Conservation (phyloP, 1,140 invertebrate species). For the Palaemon carinicauda region DNA sequence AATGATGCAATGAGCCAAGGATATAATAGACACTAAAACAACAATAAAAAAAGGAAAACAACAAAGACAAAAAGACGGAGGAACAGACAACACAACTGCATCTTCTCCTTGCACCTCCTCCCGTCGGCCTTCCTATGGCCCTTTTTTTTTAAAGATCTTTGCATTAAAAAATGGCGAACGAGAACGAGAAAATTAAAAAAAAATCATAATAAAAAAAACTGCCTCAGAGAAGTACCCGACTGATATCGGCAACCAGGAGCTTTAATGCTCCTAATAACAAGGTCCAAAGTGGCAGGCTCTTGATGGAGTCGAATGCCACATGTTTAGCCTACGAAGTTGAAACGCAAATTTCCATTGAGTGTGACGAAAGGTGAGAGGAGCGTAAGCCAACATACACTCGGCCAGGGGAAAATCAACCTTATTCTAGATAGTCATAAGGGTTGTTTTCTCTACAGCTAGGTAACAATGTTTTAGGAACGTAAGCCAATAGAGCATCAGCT, state of each 20-base stretch:
- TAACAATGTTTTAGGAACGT: not conserved
- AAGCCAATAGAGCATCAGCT: no score
- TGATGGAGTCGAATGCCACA: not conserved
- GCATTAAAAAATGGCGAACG: not conserved
- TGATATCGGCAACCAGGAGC: not conserved
- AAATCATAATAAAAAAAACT: not conserved
- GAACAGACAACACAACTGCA: no score
- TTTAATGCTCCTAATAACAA: not conserved
- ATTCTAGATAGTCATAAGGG: not conserved
- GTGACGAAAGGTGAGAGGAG: not conserved
- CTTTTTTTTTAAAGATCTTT: no score
- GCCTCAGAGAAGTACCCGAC: not conserved
- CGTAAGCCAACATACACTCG: no score
- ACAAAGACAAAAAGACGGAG: no score
- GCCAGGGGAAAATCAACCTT: not conserved
- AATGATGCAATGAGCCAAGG: no score
- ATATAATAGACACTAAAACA: no score
- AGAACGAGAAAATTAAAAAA: not conserved
- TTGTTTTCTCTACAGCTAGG: not conserved
- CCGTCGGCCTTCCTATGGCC: no score
- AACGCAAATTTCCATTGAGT: slow-evolving; percentile 4
- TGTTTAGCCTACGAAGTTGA: not conserved
- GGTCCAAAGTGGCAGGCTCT: not conserved
- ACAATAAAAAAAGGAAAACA: no score
- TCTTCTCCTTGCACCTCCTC: no score